Evolutionary conservation across 2,888 invertebrate genomes (phyloP), one percentile per base, ranked within the genome.

Genomic region (Sympetrum striolatum): DNA sequence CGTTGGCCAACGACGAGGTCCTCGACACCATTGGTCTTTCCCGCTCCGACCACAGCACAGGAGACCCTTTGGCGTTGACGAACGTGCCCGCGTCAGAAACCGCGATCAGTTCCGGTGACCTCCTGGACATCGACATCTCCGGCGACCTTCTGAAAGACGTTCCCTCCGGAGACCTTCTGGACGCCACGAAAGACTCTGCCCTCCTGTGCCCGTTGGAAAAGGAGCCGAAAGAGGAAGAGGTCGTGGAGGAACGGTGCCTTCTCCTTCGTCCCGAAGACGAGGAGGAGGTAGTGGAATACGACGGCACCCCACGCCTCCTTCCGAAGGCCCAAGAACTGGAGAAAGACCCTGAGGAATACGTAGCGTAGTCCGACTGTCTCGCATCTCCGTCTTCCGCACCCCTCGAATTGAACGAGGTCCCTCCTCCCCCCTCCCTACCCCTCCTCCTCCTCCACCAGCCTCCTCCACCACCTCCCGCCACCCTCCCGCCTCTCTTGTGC

Each of bases 281-380:
- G 6, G 86, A 86, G 37, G 86, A 86, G 37, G 58, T 53, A 18
- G 82, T 82, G 25, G 86, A 86, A 35, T 53, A 86, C 31, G 86
- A 58, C 58, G 58, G 60, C 4, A 60, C 60, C 8, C 60, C 86
- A 2, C 60, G 37, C 35, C 86, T 18, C 86, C 86, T 37, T 10
- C 86, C 86, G 86, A 86, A 86, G n/a, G 86, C 60, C 86, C 86
- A 86, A 8, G 86, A 37, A 60, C 86, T 64, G 86, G 86, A 86
- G 86, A 86, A 86, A 37, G 86, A 86, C 8, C 86, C 86, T 8
- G 86, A 86, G n/a, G 86, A 86, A 25, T 60, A 86, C 1, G 86
- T 86, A 37, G 86, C 86, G 86, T 86, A 86, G 58, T 86, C 86
- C 2, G 86, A 86, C 4, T 58, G 37, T 64, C 86, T 86, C 22